Base-by-base conservation (phyloP, 1,140 invertebrate genomes). In the Drosophila watanabei region DNA sequence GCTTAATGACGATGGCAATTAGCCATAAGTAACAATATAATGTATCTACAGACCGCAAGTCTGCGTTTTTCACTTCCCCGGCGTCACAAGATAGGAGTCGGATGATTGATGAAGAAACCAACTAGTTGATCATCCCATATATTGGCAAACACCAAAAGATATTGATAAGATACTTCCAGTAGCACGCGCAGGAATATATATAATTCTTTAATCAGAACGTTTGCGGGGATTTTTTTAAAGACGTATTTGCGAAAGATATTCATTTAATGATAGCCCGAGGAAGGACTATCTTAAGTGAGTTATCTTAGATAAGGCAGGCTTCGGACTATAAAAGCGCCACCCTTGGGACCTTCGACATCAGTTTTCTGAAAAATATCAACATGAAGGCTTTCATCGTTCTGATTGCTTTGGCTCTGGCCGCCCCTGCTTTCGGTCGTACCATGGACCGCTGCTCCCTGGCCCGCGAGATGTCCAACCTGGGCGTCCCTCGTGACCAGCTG, bases 101-200 rank as follows among this genome's bases (percentile, higher is more conserved):
- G 16, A 56, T 56, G 52, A 56, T 56, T 56, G 52, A 56, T 56
- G 52, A 56, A 56, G 52, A 56, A 56, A 10, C 52, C 18, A 56
- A 1, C 33, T 16, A 24, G 20, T 20, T 6, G 13, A 20, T 16
- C 32, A 35, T 54, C 52, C 52, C 52, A 54, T 7, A 13, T 9
- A 20, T 16, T 54, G 51, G 32, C 52, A 35, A 54, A 20, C 18
- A 14, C 18, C 0, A 2, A 6, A 56, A 37, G 33, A 56, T 37
- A 56, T 56, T 56, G 52, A 56, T 56, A 56, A 56, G 33, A 56
- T 56, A 56, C 8, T 56, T 51, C 0, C 1, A 30, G 49, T 30
- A 30, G 16, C 48, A 5, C 14, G 14, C 24, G 48, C 48, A n/a
- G 14, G 28, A 51, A 51, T 35, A 35, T 9, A 54, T 54, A 14